Percentiles rank a stretch among this genome's conserved stretches.
Evolutionary conservation across 2,113 vertebrate species (phyloP).

Genomic region (Lethenteron camtschaticum): DNA sequence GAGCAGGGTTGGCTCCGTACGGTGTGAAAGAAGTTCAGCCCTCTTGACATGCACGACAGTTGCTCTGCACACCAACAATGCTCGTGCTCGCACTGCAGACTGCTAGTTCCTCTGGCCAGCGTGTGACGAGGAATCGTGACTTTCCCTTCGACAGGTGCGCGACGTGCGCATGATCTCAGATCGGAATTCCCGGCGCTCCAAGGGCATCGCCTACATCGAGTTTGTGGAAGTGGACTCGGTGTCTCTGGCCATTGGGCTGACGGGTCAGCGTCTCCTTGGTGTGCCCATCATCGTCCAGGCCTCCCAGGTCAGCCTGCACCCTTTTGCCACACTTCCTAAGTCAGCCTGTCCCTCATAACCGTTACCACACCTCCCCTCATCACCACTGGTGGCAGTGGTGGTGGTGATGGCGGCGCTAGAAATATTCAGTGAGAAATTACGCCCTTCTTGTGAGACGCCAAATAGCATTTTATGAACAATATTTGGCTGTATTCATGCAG

Average conservation of each 20-base stretch:
- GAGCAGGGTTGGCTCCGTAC: too few species aligned
- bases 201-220: slow-evolving; percentile 25
- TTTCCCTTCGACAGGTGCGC: slow-evolving; percentile 17
- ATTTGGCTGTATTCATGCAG: too few species aligned
- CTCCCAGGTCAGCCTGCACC: slow-evolving; percentile 17
- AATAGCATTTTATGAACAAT: too few species aligned
- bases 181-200: slow-evolving; percentile 21
- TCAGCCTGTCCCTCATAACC: background rate
- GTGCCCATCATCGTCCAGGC: slow-evolving; percentile 24
- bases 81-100: too few species aligned
- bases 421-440: too few species aligned
- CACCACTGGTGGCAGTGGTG: background rate
- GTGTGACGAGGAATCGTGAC: too few species aligned
- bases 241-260: slow-evolving; percentile 20
- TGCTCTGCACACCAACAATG: too few species aligned
- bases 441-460: too few species aligned
- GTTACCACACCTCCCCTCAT: background rate
- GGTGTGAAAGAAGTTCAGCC: too few species aligned
- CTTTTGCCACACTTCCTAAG: background rate
- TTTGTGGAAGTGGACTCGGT: slow-evolving; percentile 27
- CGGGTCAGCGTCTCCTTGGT: slow-evolving; percentile 20
- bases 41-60: too few species aligned
- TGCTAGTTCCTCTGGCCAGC: too few species aligned
- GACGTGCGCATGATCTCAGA: slow-evolving; percentile 27
- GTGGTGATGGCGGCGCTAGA: background rate